phyloP scores from a whole-genome alignment of 2,888 invertebrate species.

The Habrosyne pyritoides region DNA sequence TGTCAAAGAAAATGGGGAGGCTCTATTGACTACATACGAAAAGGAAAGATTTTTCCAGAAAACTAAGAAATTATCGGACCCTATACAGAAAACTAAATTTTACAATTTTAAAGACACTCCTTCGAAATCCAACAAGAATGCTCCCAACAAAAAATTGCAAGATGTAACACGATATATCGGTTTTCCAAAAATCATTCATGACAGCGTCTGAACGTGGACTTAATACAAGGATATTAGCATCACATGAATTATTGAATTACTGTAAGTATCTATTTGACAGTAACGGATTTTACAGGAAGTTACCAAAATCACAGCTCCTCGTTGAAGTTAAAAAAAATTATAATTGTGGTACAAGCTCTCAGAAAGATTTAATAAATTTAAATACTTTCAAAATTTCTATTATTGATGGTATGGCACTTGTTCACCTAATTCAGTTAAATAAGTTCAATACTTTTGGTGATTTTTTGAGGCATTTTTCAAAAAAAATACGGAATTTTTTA shows the following conservation, averaged over 20 bases:
- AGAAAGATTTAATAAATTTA: conserved; percentile 4
- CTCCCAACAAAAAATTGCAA: conserved; percentile 11
- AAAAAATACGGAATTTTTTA: too few species aligned
- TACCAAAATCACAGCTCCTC: conserved; percentile 6
- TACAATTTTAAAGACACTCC: conserved; percentile 8
- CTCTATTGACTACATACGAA: too few species aligned
- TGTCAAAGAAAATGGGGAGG: too few species aligned
- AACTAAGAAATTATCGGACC: too few species aligned
- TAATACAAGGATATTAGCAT: conserved; percentile 2
- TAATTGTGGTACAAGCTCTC: conserved; percentile 10
- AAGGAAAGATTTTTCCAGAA: too few species aligned
- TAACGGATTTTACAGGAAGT: conserved; percentile 11
- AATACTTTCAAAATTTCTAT: conserved; percentile 10
- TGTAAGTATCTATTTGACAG: conserved; percentile 4
- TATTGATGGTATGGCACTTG: conserved; percentile 14
- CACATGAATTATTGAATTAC: conserved; percentile 2
- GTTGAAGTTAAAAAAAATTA: conserved; percentile 6
- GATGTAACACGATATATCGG: conserved; percentile 9
- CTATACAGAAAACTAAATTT: too few species aligned
- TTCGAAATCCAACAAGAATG: conserved; percentile 14
- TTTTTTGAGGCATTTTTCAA: too few species aligned
- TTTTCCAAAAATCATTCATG: too few species aligned
- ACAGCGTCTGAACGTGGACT: too few species aligned
- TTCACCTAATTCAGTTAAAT: conserved; percentile 11
- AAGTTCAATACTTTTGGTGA: conserved; percentile 8